Percentiles rank a stretch among this genome's conserved stretches.
phyloP scores from a whole-genome alignment of 2,113 vertebrate genomes.

The Oenanthe melanoleuca region DNA sequence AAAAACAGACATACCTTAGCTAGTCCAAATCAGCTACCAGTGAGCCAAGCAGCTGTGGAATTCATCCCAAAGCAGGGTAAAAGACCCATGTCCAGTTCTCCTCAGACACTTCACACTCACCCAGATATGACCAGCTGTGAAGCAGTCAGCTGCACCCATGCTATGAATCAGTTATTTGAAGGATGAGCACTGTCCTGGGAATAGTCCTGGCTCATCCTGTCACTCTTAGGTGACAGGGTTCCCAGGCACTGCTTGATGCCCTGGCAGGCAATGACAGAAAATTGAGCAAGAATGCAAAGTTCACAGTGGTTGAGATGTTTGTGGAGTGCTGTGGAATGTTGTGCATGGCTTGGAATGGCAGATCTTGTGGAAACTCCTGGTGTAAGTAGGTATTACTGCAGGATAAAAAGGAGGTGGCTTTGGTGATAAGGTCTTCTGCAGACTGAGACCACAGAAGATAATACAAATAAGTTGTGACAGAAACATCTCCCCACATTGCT shows the following conservation, averaged over 20 bases:
- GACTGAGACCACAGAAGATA: neutral
- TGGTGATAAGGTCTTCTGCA: neutral
- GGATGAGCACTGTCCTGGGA: neutral
- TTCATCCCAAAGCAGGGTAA: neutral
- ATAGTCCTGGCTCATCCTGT: neutral
- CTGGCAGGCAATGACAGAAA: neutral
- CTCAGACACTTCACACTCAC: neutral
- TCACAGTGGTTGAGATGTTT: accelerated
- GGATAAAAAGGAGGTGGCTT: neutral
- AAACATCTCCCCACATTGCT: neutral
- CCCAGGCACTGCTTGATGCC: neutral
- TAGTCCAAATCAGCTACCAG: neutral
- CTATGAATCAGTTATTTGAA: neutral
- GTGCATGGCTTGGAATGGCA: neutral
- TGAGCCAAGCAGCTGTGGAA: neutral
- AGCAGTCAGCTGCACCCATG: neutral
- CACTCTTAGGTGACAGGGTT: neutral
- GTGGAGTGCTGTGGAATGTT: neutral
- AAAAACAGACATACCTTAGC: neutral
- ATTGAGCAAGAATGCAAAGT: neutral
- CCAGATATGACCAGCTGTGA: neutral
- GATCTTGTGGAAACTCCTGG: neutral
- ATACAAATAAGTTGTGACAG: neutral
- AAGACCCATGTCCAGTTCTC: accelerated
- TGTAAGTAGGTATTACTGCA: neutral